Conservation (phyloP, 1,140 invertebrate species). For the Lucilia cuprina region DNA sequence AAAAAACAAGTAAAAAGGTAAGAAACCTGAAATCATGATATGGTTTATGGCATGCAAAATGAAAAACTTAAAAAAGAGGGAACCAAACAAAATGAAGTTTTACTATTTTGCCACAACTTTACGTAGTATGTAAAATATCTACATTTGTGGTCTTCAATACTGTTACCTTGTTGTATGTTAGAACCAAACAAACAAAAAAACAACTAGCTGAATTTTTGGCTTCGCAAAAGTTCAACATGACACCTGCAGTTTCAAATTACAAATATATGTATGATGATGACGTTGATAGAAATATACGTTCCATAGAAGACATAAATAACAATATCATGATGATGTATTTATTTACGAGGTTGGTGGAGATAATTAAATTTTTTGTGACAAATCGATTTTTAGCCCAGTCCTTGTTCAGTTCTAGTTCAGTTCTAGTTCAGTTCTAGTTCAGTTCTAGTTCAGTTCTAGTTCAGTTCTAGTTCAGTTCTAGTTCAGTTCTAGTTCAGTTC, state of each 20-base stretch:
- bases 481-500: no score
- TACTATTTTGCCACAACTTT: not conserved
- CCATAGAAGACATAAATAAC: no score
- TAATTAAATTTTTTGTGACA: no score
- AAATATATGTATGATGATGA: constrained; percentile 10
- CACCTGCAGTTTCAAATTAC: constrained; percentile 1
- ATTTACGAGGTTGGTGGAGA: no score
- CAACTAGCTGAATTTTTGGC: not conserved
- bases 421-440: no score
- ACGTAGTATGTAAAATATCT: not conserved
- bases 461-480: no score
- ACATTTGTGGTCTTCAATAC: not conserved
- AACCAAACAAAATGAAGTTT: not conserved
- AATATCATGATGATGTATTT: no score
- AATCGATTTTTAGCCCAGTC: no score
- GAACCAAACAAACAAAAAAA: not conserved
- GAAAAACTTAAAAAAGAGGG: not conserved
- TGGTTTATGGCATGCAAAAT: not conserved
- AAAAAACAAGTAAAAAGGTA: not conserved
- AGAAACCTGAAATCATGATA: constrained; percentile 7
- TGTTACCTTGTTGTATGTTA: not conserved
- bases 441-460: no score
- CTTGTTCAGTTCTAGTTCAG: no score
- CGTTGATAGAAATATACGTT: not conserved
- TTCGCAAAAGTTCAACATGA: not conserved